Percentiles rank a stretch among this genome's conserved stretches.
Evolutionary conservation across 2,113 vertebrate species (phyloP).

Genomic region (Bambusicola thoracicus): DNA sequence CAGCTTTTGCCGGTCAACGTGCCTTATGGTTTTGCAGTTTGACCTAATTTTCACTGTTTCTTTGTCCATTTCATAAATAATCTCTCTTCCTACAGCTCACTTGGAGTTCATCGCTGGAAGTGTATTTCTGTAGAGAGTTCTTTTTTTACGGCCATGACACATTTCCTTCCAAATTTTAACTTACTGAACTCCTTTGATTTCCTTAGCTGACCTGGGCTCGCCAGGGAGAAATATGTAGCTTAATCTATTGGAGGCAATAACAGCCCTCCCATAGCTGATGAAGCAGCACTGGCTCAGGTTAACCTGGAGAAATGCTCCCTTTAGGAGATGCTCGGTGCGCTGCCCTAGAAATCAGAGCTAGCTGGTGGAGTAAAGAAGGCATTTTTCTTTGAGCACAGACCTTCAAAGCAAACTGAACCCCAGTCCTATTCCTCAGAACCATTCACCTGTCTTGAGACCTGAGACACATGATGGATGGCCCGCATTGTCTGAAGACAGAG

Average conservation of each 20-base stretch:
- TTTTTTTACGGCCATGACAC: constrained; percentile 17
- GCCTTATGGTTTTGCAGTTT: not conserved
- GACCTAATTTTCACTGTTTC: not conserved
- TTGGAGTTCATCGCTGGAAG: not conserved
- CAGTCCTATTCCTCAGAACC: not conserved
- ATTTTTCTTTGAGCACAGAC: not conserved
- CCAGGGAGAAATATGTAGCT: constrained; percentile 49
- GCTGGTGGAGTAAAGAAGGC: accelerated
- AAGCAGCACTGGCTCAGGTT: not conserved
- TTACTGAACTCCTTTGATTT: constrained; percentile 39
- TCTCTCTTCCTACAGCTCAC: not conserved
- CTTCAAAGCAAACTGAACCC: constrained; percentile 15
- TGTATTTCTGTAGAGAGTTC: constrained; percentile 32
- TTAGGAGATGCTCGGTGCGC: not conserved
- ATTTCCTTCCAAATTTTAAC: constrained; percentile 44
- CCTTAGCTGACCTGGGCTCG: constrained; percentile 35
- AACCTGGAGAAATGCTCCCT: not conserved
- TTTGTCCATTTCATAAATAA: constrained; percentile 27
- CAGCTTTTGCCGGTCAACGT: not conserved
- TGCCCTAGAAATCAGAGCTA: not conserved
- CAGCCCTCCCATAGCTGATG: not conserved
- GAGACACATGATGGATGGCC: constrained; percentile 21
- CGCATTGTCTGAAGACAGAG: constrained; percentile 53
- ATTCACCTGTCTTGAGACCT: not conserved
- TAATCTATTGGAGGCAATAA: constrained; percentile 44